phyloP scores from a whole-genome alignment of 2,113 vertebrate species.

The Serinus canaria region DNA sequence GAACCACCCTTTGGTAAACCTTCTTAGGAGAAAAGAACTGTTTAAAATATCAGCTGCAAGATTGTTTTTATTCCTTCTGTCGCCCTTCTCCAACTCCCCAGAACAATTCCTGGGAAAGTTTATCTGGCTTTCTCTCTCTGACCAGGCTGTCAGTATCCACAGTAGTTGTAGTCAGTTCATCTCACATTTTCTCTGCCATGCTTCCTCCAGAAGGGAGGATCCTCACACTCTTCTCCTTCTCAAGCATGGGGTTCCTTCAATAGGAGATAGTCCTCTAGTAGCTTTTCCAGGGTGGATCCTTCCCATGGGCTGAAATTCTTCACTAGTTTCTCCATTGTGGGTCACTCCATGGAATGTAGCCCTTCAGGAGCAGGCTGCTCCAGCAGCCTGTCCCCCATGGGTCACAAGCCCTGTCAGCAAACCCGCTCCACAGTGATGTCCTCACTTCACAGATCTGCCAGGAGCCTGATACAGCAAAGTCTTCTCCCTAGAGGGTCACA shows the following conservation, averaged over 20 bases:
- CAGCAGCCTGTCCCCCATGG: too few species aligned
- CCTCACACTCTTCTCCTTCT: neutral
- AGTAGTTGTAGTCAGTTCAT: neutral
- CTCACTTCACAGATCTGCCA: neutral
- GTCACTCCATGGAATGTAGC: neutral
- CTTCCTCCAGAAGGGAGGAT: neutral
- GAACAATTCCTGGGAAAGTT: too few species aligned
- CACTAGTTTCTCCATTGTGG: neutral
- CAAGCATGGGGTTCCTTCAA: neutral
- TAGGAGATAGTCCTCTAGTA: neutral
- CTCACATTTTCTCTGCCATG: neutral
- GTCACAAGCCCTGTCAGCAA: neutral
- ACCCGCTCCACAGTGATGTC: neutral
- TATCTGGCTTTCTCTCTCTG: too few species aligned
- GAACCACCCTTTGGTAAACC: too few species aligned
- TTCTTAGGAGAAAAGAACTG: too few species aligned
- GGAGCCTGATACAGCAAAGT: neutral
- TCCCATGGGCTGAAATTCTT: neutral
- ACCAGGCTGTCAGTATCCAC: too few species aligned
- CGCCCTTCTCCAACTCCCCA: too few species aligned
- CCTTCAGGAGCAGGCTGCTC: neutral
- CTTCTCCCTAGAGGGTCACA: neutral
- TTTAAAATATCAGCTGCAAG: too few species aligned
- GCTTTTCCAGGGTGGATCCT: neutral
- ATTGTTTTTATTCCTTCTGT: too few species aligned